These are phyloP conservation scores for Stegostoma tigrinum DNA, from an alignment of 2,113 vertebrate species.

Conservation along the genomic window DNA sequence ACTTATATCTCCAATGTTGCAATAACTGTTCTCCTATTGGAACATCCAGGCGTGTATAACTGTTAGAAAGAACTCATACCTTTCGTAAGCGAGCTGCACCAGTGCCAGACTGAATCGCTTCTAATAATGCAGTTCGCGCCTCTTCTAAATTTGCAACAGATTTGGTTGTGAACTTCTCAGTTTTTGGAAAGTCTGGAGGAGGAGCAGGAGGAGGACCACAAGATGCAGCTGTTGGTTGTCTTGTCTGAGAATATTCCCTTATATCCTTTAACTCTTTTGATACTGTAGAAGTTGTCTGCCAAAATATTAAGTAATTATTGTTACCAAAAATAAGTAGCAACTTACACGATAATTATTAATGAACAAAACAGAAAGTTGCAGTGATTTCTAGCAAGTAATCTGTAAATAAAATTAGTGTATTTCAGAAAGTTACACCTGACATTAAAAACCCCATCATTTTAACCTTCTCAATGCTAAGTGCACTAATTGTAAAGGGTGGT, in stretches of 20 bases:
- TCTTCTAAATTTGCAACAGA: constrained; percentile 47
- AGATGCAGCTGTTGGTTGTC: constrained; percentile 40
- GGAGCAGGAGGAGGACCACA: constrained; percentile 45
- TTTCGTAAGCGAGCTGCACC: constrained; percentile 79
- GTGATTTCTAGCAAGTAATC: background rate
- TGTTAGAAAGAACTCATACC: constrained; percentile 54
- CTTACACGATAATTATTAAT: background rate
- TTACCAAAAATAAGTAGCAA: background rate
- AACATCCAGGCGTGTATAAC: too few relatives aligned
- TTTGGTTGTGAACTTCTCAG: constrained; percentile 39
- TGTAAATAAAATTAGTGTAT: background rate
- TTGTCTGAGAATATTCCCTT: constrained; percentile 21
- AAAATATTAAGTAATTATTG: background rate
- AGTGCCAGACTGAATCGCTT: constrained; percentile 82
- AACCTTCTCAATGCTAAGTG: background rate
- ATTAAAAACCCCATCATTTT: background rate
- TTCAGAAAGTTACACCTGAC: background rate
- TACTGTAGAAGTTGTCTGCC: constrained; percentile 69
- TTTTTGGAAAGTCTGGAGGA: constrained; percentile 39
- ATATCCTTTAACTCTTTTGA: constrained; percentile 63
- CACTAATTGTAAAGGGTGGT: background rate
- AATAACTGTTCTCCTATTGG: too few relatives aligned
- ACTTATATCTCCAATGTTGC: too few relatives aligned
- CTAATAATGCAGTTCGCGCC: constrained; percentile 73
- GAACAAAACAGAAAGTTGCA: background rate